phyloP scores from a whole-genome alignment of 2,113 vertebrate species.

The Callospermophilus lateralis region DNA sequence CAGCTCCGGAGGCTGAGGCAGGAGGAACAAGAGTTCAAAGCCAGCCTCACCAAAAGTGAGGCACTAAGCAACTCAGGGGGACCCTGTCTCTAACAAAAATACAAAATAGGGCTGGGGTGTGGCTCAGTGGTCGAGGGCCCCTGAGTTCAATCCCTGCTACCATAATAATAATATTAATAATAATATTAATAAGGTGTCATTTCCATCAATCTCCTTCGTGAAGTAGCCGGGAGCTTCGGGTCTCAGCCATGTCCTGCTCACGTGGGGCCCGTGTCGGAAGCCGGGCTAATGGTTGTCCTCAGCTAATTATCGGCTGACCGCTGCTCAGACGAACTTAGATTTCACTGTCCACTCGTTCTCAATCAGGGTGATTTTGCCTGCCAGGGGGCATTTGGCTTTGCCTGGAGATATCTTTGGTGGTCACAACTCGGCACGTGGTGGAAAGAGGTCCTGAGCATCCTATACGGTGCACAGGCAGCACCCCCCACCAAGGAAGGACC shows the following conservation, averaged over 20 bases:
- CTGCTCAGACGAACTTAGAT: not conserved
- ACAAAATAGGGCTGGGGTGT: too few relatives aligned
- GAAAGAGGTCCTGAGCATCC: not conserved
- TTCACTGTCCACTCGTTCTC: not conserved
- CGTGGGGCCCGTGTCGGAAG: not conserved
- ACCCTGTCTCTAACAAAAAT: too few relatives aligned
- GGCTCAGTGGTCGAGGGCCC: too few relatives aligned
- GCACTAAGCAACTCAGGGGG: too few relatives aligned
- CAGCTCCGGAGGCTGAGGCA: too few relatives aligned
- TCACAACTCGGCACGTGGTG: not conserved
- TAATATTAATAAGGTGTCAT: not conserved
- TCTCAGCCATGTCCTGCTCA: not conserved
- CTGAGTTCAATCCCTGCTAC: too few relatives aligned
- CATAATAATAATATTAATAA: too few relatives aligned
- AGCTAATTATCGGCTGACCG: not conserved
- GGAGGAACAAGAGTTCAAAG: too few relatives aligned
- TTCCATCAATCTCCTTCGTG: not conserved
- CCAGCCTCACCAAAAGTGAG: too few relatives aligned
- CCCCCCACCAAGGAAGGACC: not conserved
- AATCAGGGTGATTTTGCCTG: not conserved
- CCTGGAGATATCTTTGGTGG: not conserved
- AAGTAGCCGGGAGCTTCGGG: not conserved
- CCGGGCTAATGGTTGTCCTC: not conserved
- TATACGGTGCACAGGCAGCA: rapidly evolving
- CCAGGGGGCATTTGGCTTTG: not conserved